Evolutionary conservation across 1,140 invertebrate genomes (phyloP).

Genomic region (Formica exsecta): DNA sequence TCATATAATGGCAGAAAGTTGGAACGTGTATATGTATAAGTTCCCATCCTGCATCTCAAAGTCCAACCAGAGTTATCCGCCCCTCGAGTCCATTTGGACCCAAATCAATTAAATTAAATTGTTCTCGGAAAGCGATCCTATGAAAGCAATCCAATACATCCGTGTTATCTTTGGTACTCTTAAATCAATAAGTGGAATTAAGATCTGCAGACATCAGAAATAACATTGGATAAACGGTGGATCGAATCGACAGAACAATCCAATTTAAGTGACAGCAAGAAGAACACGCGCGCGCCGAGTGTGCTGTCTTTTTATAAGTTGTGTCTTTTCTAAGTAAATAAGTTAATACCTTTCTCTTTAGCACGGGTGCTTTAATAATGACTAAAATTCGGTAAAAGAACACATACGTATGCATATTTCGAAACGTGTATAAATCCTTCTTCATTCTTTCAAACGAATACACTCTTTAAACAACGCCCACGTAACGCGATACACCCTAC

Average conservation of each 20-base stretch:
- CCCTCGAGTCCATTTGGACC: conserved; percentile 33
- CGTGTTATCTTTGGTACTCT: conserved; percentile 46
- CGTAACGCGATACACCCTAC: conserved; percentile 44
- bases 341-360: background rate
- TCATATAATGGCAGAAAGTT: background rate
- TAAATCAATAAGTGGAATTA: conserved; percentile 59
- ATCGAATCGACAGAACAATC: background rate
- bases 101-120: conserved; percentile 60
- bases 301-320: background rate
- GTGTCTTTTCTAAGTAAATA: background rate
- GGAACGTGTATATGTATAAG: background rate
- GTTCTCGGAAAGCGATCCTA: conserved; percentile 51
- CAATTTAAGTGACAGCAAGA: conserved; percentile 4
- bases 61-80: background rate
- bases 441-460: background rate
- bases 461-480: conserved; percentile 32
- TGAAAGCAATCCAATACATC: conserved; percentile 42
- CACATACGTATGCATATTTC: background rate
- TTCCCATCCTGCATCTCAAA: conserved; percentile 17
- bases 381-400: background rate
- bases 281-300: background rate
- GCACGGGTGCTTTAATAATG: background rate
- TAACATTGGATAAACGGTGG: background rate
- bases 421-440: conserved; percentile 13
- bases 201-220: conserved; percentile 20